These are phyloP conservation scores for Tachina lurida DNA, from an alignment of 2,888 invertebrate genomes.

Conservation along the genomic window DNA sequence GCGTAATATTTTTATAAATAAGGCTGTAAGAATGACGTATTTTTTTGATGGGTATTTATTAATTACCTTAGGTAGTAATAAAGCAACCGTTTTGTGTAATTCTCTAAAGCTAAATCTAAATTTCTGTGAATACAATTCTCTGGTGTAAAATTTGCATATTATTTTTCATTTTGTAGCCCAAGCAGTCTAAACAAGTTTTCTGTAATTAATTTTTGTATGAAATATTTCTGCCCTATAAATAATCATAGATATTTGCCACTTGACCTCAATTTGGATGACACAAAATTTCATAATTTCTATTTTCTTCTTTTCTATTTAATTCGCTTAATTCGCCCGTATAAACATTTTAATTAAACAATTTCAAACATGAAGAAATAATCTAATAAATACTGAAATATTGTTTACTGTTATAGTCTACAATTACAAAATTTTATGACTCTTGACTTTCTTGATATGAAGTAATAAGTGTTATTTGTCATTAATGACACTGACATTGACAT, in stretches of 20 bases:
- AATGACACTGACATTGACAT: slow-evolving; percentile 67
- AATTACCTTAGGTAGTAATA: no score
- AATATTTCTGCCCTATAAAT: neutral
- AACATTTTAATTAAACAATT: slow-evolving; percentile 62
- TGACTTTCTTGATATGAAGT: neutral
- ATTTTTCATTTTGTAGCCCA: neutral
- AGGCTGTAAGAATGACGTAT: no score
- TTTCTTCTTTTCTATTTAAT: slow-evolving; percentile 29
- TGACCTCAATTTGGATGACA: slow-evolving; percentile 50
- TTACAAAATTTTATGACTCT: neutral
- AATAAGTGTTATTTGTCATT: slow-evolving; percentile 47
- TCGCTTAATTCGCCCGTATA: slow-evolving; percentile 49
- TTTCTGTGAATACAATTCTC: no score
- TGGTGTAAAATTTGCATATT: neutral
- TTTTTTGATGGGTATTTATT: no score
- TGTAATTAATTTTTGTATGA: neutral
- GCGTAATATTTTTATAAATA: no score
- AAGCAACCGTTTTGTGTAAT: no score
- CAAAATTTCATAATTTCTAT: slow-evolving; percentile 35
- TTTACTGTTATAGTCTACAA: neutral
- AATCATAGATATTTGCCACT: slow-evolving; percentile 24
- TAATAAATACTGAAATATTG: slow-evolving; percentile 28
- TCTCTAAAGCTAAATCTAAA: no score
- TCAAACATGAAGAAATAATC: slow-evolving; percentile 52
- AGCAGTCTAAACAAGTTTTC: neutral